Evolutionary conservation across 2,113 vertebrate species (phyloP).

Genomic region (Piliocolobus tephrosceles): DNA sequence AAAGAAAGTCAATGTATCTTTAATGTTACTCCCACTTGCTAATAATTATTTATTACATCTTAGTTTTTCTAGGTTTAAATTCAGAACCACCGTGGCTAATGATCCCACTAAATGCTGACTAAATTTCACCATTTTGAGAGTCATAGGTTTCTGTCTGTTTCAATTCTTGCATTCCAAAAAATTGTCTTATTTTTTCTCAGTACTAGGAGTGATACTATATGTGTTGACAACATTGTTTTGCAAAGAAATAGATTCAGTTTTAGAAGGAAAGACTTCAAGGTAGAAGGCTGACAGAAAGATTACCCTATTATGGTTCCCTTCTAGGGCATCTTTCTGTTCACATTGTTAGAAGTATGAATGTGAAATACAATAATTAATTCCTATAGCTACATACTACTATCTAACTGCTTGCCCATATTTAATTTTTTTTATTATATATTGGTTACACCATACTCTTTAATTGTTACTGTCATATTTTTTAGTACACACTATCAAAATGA

Average conservation of each 20-base stretch:
- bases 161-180: neutral
- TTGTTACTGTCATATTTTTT: conserved; percentile 38
- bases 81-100: neutral
- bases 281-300: neutral
- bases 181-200: neutral
- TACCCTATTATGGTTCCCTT: neutral
- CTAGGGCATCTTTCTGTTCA: neutral
- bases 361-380: neutral
- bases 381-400: neutral
- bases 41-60: neutral
- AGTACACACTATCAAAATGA: neutral
- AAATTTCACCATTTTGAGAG: neutral
- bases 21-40: neutral
- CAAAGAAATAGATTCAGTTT: neutral
- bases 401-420: neutral
- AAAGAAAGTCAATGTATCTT: neutral
- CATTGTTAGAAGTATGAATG: neutral
- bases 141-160: neutral
- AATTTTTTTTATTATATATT: neutral
- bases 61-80: conserved; percentile 1
- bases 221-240: neutral
- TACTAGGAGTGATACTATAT: rapidly evolving
- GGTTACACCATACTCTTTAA: neutral
- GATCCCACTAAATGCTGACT: neutral
- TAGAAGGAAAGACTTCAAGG: neutral